Conservation (phyloP, 2,888 invertebrate species). For the Clistopyga incitator region DNA sequence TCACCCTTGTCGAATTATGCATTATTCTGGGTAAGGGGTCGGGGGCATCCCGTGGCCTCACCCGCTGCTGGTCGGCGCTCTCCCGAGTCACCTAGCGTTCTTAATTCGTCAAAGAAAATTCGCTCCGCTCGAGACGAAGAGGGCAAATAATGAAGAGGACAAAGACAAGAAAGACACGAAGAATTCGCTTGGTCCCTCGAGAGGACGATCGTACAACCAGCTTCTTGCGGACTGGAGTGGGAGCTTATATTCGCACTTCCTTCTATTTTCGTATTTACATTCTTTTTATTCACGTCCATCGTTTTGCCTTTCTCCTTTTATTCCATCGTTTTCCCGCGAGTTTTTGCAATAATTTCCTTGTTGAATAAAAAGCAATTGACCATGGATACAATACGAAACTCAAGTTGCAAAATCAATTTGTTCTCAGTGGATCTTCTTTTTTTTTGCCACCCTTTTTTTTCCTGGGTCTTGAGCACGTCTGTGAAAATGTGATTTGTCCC, state of each 20-base stretch:
- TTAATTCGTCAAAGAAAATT: slow-evolving; percentile 79
- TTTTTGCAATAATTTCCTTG: not conserved
- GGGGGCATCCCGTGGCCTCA: slow-evolving; percentile 51
- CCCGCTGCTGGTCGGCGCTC: slow-evolving; percentile 41
- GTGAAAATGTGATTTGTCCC: no score
- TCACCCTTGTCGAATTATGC: slow-evolving; percentile 80
- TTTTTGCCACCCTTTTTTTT: not conserved
- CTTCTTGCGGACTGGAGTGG: slow-evolving; percentile 22
- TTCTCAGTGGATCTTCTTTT: slow-evolving; percentile 6
- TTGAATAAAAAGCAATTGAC: not conserved
- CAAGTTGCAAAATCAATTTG: not conserved
- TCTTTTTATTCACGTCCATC: slow-evolving; percentile 44
- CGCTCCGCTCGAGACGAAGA: slow-evolving; percentile 48
- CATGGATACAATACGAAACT: not conserved
- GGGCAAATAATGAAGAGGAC: slow-evolving; percentile 26
- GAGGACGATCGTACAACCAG: slow-evolving; percentile 31
- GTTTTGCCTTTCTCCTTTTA: no score
- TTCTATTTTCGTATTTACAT: slow-evolving; percentile 63
- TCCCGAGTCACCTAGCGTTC: slow-evolving; percentile 68
- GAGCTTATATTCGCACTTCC: slow-evolving; percentile 59
- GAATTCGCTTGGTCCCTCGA: slow-evolving; percentile 44
- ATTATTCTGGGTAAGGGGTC: slow-evolving; percentile 75
- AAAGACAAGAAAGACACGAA: slow-evolving; percentile 30
- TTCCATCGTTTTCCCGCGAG: not conserved
- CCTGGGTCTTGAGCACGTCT: slow-evolving; percentile 3